phyloP scores from a whole-genome alignment of 2,888 invertebrate species.

The Melanostoma scalare region DNA sequence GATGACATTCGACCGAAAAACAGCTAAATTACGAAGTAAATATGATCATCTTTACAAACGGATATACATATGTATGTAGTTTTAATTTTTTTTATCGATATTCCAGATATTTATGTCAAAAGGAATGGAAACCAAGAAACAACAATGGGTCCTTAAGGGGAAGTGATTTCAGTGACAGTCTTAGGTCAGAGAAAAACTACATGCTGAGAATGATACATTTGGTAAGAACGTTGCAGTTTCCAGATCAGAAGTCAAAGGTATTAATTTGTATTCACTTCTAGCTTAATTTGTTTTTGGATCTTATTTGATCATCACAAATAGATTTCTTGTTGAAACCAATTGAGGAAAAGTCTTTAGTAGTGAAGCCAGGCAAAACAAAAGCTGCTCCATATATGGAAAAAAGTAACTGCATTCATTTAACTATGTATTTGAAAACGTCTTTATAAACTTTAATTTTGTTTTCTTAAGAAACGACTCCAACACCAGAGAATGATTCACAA shows the following conservation, averaged over 20 bases:
- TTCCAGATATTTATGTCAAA: constrained; percentile 78
- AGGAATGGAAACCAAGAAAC: constrained; percentile 76
- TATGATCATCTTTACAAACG: background rate
- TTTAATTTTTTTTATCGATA: background rate
- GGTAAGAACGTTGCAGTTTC: constrained; percentile 84
- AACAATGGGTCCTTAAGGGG: constrained; percentile 2
- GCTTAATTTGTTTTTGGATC: constrained; percentile 95
- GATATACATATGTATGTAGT: background rate
- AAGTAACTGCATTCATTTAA: constrained; percentile 33
- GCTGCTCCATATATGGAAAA: constrained; percentile 25
- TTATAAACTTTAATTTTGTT: background rate
- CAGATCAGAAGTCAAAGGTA: background rate
- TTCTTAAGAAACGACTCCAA: constrained; percentile 44
- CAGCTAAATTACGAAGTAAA: constrained; percentile 84
- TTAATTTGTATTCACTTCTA: constrained; percentile 79
- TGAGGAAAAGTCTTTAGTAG: constrained; percentile 78
- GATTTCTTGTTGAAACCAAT: constrained; percentile 94
- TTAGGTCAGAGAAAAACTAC: constrained; percentile 75
- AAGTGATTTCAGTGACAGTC: constrained; percentile 50
- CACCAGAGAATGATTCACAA: constrained; percentile 10
- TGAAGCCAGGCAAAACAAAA: constrained; percentile 31
- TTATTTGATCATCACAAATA: constrained; percentile 93
- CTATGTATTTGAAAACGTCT: background rate
- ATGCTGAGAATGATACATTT: constrained; percentile 90
- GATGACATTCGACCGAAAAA: constrained; percentile 90